phyloP scores from a whole-genome alignment of 2,888 invertebrate species.

The Euclidia mi region DNA sequence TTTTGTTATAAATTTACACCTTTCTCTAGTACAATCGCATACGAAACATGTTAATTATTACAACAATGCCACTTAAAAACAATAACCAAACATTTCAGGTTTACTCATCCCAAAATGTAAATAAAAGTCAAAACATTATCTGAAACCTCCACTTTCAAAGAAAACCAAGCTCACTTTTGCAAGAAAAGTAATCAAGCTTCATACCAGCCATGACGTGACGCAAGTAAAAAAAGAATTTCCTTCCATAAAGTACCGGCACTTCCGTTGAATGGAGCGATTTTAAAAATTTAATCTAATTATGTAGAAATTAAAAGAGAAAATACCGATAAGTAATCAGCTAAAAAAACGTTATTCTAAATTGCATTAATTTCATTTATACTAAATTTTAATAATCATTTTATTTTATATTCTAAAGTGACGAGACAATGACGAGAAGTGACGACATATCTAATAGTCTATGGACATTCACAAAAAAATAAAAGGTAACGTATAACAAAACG shows the following conservation, averaged over 20 bases:
- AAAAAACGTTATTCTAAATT: too few species aligned
- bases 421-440: too few species aligned
- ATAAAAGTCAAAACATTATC: slow-evolving; percentile 79
- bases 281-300: neutral
- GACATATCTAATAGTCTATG: too few species aligned
- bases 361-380: too few species aligned
- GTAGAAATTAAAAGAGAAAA: too few species aligned
- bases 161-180: slow-evolving; percentile 87
- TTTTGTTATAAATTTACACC: slow-evolving; percentile 72
- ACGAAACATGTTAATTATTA: slow-evolving; percentile 56
- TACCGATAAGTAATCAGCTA: too few species aligned
- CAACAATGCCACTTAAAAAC: slow-evolving; percentile 47
- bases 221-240: slow-evolving; percentile 60
- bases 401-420: too few species aligned
- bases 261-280: slow-evolving; percentile 37
- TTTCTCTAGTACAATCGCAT: slow-evolving; percentile 53
- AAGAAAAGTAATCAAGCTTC: slow-evolving; percentile 86
- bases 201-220: slow-evolving; percentile 82
- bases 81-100: slow-evolving; percentile 56
- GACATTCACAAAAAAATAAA: too few species aligned
- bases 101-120: slow-evolving; percentile 67
- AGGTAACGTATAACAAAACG: too few species aligned
- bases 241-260: slow-evolving; percentile 44
- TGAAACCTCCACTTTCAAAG: slow-evolving; percentile 77
- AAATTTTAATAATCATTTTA: too few species aligned